Evolutionary conservation across 2,113 vertebrate genomes (phyloP).

Genomic region (Danionella cerebrum): DNA sequence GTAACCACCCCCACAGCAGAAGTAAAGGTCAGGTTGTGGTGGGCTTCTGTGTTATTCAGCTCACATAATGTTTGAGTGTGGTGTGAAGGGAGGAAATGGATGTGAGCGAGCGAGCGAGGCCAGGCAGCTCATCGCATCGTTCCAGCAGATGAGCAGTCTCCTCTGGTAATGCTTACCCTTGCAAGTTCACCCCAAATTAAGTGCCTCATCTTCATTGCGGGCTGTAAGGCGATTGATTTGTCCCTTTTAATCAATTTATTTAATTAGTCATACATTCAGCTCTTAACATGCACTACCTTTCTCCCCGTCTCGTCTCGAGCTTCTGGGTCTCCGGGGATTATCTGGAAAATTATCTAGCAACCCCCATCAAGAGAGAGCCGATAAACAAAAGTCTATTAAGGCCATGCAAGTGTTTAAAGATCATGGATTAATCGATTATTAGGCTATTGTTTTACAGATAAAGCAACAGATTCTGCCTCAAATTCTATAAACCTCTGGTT

Average conservation of each 20-base stretch:
- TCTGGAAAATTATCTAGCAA: constrained; percentile 31
- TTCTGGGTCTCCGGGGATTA: constrained; percentile 36
- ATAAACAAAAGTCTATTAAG: constrained; percentile 43
- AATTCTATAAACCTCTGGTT: constrained; percentile 3
- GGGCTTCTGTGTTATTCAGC: not conserved
- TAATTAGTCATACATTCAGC: constrained; percentile 45
- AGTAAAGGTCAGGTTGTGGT: not conserved
- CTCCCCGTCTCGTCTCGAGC: constrained; percentile 31
- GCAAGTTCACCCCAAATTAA: constrained; percentile 42
- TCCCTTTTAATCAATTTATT: constrained; percentile 44
- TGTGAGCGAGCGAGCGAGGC: not conserved
- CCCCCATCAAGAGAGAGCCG: constrained; percentile 24
- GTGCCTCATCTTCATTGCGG: constrained; percentile 43
- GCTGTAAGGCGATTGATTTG: constrained; percentile 42
- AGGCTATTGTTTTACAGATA: not conserved
- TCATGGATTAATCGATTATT: constrained; percentile 22
- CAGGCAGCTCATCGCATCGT: constrained; percentile 6
- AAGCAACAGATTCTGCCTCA: constrained; percentile 7
- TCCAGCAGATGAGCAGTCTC: constrained; percentile 25
- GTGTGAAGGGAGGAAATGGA: not conserved
- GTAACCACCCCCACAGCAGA: not conserved
- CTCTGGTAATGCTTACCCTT: constrained; percentile 40
- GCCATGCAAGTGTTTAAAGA: constrained; percentile 17
- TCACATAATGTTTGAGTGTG: not conserved
- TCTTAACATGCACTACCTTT: constrained; percentile 33